Conservation (phyloP, 2,113 vertebrate genomes). For the Halichoerus grypus region DNA sequence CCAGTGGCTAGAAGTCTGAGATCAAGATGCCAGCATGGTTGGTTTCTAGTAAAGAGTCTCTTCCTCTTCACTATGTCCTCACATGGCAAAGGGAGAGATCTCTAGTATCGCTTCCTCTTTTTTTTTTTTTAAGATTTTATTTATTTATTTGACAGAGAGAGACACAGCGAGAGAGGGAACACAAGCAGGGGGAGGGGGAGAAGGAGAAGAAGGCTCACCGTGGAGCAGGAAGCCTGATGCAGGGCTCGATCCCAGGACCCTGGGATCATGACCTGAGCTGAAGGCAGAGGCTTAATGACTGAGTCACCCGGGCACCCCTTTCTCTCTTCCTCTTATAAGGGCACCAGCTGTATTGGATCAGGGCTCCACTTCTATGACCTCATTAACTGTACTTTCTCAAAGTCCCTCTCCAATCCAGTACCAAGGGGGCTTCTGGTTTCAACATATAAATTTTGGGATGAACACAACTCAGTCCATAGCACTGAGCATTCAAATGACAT, state of each 20-base stretch:
- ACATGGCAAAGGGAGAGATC: background rate
- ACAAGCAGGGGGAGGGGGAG: too few relatives aligned
- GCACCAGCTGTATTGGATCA: background rate
- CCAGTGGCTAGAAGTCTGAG: background rate
- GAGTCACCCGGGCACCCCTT: too few relatives aligned
- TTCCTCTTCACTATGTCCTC: background rate
- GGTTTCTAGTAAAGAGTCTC: background rate
- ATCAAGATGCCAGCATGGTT: background rate
- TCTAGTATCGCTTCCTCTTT: background rate
- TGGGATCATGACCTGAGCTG: too few relatives aligned
- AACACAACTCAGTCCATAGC: background rate
- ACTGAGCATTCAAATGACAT: background rate
- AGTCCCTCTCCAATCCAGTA: background rate
- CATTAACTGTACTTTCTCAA: background rate
- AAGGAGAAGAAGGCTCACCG: too few relatives aligned
- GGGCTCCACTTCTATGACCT: too few relatives aligned
- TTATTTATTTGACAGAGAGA: too few relatives aligned
- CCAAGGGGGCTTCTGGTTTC: background rate
- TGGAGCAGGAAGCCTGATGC: too few relatives aligned
- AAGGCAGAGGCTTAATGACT: too few relatives aligned
- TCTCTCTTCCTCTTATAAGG: too few relatives aligned
- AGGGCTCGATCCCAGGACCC: too few relatives aligned
- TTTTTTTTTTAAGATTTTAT: too few relatives aligned
- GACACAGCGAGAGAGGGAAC: too few relatives aligned
- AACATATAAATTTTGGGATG: background rate